phyloP scores from a whole-genome alignment of 2,797 vertebrate genomes.

The Oophaga sylvatica region DNA sequence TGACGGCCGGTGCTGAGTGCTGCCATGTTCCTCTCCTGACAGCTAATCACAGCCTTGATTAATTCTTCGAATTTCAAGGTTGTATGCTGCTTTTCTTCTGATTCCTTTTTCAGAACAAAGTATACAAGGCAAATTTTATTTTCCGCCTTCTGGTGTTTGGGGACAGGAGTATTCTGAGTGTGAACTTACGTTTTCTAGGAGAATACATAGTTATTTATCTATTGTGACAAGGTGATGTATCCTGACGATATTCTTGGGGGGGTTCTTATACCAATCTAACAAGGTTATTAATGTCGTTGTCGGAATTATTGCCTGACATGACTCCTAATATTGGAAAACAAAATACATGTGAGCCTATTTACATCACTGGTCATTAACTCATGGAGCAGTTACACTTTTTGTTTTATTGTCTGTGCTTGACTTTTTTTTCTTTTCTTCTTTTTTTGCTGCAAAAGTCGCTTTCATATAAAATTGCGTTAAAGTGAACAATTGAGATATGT shows the following conservation, averaged over 20 bases:
- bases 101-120: constrained; percentile 28
- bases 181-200: neutral
- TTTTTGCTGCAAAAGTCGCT: no score
- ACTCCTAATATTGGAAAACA: no score
- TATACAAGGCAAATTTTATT: neutral
- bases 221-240: neutral
- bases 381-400: no score
- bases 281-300: neutral
- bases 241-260: neutral
- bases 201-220: neutral
- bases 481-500: no score
- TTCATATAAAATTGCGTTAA: no score
- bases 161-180: neutral
- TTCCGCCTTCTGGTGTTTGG: neutral
- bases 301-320: neutral
- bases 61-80: constrained; percentile 47
- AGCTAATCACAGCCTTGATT: constrained; percentile 51
- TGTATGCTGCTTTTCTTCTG: constrained; percentile 23
- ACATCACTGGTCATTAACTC: no score
- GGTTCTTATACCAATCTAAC: neutral
- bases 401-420: no score
- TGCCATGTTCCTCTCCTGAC: constrained; percentile 29
- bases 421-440: no score
- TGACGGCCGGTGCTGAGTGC: neutral
- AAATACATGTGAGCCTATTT: no score